Evolutionary conservation across 2,113 vertebrate genomes (phyloP).

Genomic region (Mixornis gularis): DNA sequence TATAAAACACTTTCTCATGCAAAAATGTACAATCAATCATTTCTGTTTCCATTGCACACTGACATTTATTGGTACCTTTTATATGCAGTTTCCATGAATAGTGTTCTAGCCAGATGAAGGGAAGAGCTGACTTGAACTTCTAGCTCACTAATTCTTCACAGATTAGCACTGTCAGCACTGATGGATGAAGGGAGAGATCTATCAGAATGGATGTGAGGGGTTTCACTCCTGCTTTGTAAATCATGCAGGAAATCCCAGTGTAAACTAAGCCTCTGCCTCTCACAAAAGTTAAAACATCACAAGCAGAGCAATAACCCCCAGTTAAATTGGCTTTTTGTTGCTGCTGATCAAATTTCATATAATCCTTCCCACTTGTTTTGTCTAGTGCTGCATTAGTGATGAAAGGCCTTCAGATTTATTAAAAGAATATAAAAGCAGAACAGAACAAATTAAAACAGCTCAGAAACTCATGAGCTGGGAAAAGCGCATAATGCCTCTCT

Average conservation of each 20-base stretch:
- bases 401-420: conserved; percentile 32
- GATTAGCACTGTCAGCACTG: conserved; percentile 13
- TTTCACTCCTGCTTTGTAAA: background rate
- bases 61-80: conserved; percentile 19
- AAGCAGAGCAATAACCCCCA: background rate
- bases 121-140: conserved; percentile 21
- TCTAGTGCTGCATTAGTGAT: conserved; percentile 23
- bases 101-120: conserved; percentile 8
- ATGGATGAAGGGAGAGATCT: background rate
- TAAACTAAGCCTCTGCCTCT: background rate
- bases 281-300: conserved; percentile 7
- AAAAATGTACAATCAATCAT: conserved; percentile 46
- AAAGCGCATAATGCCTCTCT: background rate
- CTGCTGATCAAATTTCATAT: conserved; percentile 32
- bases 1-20: background rate
- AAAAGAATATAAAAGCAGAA: background rate
- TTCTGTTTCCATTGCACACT: background rate
- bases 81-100: conserved; percentile 29
- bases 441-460: background rate
- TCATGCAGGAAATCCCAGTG: conserved; percentile 14
- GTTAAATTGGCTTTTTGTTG: conserved; percentile 2
- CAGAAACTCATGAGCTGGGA: background rate
- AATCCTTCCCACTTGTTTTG: conserved; percentile 38
- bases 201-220: background rate
- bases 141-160: conserved; percentile 19